phyloP scores from a whole-genome alignment of 2,113 vertebrate species.

The Burhinus bistriatus region DNA sequence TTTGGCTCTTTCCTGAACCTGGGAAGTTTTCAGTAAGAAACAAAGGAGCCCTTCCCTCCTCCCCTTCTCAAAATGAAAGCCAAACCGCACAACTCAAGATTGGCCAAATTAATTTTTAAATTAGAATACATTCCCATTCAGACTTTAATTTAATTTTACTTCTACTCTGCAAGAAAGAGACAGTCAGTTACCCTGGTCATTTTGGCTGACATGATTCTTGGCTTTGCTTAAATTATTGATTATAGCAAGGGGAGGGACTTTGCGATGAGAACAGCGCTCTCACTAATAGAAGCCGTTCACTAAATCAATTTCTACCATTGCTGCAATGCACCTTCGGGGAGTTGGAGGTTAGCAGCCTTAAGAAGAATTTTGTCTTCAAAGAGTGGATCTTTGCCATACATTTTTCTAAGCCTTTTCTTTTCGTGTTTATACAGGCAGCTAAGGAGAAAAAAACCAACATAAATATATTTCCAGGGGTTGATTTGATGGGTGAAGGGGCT shows the following conservation, averaged over 20 bases:
- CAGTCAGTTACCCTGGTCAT: conserved; percentile 49
- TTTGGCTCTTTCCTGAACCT: background rate
- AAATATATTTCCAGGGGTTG: background rate
- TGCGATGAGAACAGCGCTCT: conserved; percentile 60
- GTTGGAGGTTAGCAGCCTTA: conserved; percentile 30
- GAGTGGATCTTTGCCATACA: conserved; percentile 31
- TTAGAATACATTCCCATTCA: background rate
- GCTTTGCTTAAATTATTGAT: conserved; percentile 77
- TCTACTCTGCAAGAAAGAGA: background rate
- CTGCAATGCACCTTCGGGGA: conserved; percentile 45
- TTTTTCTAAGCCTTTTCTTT: conserved; percentile 18
- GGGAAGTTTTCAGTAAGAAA: background rate
- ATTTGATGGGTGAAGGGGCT: background rate
- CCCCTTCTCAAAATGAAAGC: background rate
- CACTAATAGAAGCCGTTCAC: conserved; percentile 73
- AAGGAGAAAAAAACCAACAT: background rate
- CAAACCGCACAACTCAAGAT: background rate
- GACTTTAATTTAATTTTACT: conserved; percentile 58
- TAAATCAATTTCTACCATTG: conserved; percentile 72
- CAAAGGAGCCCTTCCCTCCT: background rate
- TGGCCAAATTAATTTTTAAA: conserved; percentile 30
- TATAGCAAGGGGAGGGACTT: conserved; percentile 63
- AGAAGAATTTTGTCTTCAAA: conserved; percentile 45
- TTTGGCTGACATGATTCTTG: conserved; percentile 69
- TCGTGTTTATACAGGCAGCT: background rate